A percentile compares a stretch with the other conserved stretches of the same genome.
Evolutionary conservation across 2,797 vertebrate genomes (phyloP).

Genomic region (Champsocephalus esox): DNA sequence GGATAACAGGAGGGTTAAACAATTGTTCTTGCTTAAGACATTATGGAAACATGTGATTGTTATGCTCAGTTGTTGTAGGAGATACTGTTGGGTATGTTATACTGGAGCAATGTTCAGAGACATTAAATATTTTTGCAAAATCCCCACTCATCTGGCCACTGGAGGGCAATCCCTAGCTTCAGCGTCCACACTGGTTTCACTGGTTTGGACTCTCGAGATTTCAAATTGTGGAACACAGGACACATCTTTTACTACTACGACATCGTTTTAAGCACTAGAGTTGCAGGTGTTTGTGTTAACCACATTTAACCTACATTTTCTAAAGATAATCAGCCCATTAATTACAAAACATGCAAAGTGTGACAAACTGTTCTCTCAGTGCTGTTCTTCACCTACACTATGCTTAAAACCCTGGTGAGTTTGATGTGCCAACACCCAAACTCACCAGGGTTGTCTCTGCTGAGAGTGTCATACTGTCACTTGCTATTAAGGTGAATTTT

Average conservation of each 20-base stretch:
- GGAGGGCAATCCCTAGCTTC: slow-evolving; percentile 80
- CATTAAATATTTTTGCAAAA: slow-evolving; percentile 5
- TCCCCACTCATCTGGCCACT: slow-evolving; percentile 69
- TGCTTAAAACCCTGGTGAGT: too few species aligned
- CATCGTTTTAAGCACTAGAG: not conserved
- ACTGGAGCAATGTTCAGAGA: too few species aligned
- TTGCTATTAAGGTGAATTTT: not conserved
- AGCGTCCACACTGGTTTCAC: slow-evolving; percentile 42
- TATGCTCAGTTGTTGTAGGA: not conserved
- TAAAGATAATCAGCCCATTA: not conserved
- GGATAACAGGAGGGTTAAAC: too few species aligned
- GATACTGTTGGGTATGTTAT: not conserved
- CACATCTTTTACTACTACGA: too few species aligned
- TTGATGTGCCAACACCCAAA: too few species aligned
- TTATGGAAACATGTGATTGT: not conserved
- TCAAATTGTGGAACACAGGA: not conserved
- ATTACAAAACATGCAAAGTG: not conserved
- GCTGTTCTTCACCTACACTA: too few species aligned
- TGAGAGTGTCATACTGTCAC: too few species aligned
- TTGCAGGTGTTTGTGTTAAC: not conserved
- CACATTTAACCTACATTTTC: not conserved
- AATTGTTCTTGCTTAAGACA: not conserved
- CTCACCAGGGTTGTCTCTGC: too few species aligned
- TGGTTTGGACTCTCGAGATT: not conserved
- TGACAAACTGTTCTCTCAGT: not conserved